Base-by-base conservation (phyloP, 2,113 vertebrate species). In the Epinephelus moara region DNA sequence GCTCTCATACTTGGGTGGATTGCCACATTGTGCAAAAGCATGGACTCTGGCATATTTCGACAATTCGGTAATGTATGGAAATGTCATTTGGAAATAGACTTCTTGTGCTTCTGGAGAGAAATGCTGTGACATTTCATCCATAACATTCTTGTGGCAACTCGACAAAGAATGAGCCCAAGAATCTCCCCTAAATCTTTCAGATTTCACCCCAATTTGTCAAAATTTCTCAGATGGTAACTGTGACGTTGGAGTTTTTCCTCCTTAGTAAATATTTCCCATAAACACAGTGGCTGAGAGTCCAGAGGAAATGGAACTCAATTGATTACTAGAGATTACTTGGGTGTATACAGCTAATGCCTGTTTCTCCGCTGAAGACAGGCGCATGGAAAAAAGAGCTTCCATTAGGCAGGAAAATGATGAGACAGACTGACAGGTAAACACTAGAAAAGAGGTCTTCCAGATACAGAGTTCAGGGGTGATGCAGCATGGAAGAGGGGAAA, bases 291-390 rank as follows among this genome's bases (percentile, higher is more conserved):
- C 42, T 40, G 57, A 79, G 15, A 55, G 76, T 25, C 19, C n/a
- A 78, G 47, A 82, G 84, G 70, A 87, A 85, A 83, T 85, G 68
- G 73, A 60, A 40, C 70, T 85, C 45, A 83, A 84, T 40, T 45
- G 55, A 77, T 86, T 66, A 68, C 40, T 1, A 3, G 33, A 45
- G 27, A 68, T 78, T 18, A 53, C 69, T 69, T 75, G 23, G 68
- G 59, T 68, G 67, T 72, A 56, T 76, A 72, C 66, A 40, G 80
- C 49, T 60, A 64, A 72, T 75, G 69, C 37, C 37, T 27, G 56
- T 70, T 25, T 53, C n/a, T 75, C 23, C 37, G 1, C 30, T 25
- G 42, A 19, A 37, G 70, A 87, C 18, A 23, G 15, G 70, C 42
- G 57, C 50, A 71, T 4, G 2, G 57, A 40, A 57, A n/a, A 9